These are phyloP conservation scores for Crocidura indochinensis DNA, from an alignment of 2,797 vertebrate genomes.

Conservation along the genomic window DNA sequence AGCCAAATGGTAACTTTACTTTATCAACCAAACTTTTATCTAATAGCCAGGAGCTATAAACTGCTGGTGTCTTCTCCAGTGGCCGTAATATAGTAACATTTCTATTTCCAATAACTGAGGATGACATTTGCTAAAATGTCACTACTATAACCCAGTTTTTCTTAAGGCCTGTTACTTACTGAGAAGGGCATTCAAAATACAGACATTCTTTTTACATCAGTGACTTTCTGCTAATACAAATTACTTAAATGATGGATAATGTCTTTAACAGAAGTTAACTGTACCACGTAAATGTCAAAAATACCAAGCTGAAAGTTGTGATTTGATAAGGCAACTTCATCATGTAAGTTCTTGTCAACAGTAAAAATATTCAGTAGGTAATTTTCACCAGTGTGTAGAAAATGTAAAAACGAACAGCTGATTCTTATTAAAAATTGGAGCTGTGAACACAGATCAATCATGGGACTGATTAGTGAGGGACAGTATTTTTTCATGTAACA, in stretches of 20 bases:
- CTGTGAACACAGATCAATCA: background rate
- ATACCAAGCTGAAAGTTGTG: background rate
- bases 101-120: background rate
- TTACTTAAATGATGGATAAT: constrained; percentile 40
- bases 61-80: constrained; percentile 24
- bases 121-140: constrained; percentile 53
- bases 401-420: background rate
- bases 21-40: background rate
- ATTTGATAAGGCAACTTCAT: constrained; percentile 59
- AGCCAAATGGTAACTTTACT: constrained; percentile 29
- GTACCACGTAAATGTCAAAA: constrained; percentile 59
- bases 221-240: constrained; percentile 65
- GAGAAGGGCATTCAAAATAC: constrained; percentile 50
- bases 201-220: background rate
- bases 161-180: background rate
- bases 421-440: background rate
- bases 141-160: constrained; percentile 17
- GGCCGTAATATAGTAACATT: background rate
- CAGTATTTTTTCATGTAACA: constrained; percentile 11
- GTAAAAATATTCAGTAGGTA: constrained; percentile 24
- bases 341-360: constrained; percentile 28
- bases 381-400: background rate
- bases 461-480: background rate
- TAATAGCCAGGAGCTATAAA: constrained; percentile 40
- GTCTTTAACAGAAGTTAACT: constrained; percentile 48